Evolutionary conservation across 2,797 vertebrate species (phyloP).

Genomic region (Discoglossus pictus): DNA sequence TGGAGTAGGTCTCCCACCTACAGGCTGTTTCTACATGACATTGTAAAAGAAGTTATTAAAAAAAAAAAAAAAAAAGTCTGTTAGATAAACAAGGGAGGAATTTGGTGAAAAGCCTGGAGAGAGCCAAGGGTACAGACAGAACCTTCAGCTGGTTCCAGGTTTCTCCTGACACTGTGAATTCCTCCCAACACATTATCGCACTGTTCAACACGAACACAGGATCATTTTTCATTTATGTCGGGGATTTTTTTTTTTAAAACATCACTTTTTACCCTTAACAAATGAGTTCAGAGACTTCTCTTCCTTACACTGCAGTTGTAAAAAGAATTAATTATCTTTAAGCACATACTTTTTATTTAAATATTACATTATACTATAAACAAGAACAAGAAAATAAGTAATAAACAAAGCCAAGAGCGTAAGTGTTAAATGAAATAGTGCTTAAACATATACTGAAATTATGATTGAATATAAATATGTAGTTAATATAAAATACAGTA

Average conservation of each 20-base stretch:
- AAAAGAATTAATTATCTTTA: not conserved
- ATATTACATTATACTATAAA: no score
- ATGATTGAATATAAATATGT: no score
- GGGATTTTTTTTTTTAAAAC: not conserved
- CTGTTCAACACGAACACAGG: conserved; percentile 6
- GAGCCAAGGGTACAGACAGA: conserved; percentile 24
- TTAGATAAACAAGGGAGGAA: conserved; percentile 28
- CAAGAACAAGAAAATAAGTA: no score
- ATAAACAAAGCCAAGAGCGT: no score
- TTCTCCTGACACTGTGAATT: conserved; percentile 32
- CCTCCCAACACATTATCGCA: conserved; percentile 1
- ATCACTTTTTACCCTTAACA: not conserved
- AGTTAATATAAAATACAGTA: no score
- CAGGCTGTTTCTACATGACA: no score
- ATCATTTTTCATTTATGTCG: conserved; percentile 24
- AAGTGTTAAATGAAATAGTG: no score
- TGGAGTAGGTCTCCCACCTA: no score
- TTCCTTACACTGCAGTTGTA: not conserved
- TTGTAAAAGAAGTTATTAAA: not conserved
- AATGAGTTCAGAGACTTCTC: conserved; percentile 6
- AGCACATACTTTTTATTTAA: no score
- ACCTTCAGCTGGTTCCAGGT: conserved; percentile 25
- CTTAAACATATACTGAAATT: no score
- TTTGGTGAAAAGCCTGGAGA: conserved; percentile 7
- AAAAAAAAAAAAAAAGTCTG: not conserved